phyloP scores from a whole-genome alignment of 2,888 invertebrate genomes.

The Falcaria lacertinaria region DNA sequence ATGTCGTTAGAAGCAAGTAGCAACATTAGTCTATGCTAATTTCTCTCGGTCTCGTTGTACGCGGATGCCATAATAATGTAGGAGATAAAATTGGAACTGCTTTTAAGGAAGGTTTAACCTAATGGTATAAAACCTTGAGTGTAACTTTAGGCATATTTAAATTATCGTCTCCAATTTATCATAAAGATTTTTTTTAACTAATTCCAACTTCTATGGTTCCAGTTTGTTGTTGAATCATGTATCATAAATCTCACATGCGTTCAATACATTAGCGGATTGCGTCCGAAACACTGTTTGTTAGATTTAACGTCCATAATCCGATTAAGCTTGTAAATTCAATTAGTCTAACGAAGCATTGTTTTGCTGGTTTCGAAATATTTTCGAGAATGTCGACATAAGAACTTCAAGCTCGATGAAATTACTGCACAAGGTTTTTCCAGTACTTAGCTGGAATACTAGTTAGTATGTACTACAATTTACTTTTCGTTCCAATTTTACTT shows the following conservation, averaged over 20 bases:
- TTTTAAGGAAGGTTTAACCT: too few species aligned
- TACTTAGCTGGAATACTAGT: too few species aligned
- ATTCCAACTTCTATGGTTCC: not conserved
- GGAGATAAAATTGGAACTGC: constrained; percentile 15
- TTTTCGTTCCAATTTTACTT: too few species aligned
- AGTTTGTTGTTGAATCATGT: constrained; percentile 7
- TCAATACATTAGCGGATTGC: constrained; percentile 17
- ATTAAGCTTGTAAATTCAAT: constrained; percentile 17
- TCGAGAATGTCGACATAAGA: too few species aligned
- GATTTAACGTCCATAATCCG: constrained; percentile 7
- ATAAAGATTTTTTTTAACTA: too few species aligned
- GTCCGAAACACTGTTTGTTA: constrained; percentile 6
- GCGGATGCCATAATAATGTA: constrained; percentile 38
- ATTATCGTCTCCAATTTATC: too few species aligned
- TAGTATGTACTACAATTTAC: too few species aligned
- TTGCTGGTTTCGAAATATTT: constrained; percentile 8
- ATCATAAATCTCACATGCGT: constrained; percentile 14
- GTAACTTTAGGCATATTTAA: not conserved
- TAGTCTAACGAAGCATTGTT: constrained; percentile 4
- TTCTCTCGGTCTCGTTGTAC: constrained; percentile 28
- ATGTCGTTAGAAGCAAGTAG: constrained; percentile 53
- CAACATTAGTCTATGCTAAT: constrained; percentile 61
- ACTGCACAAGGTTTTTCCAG: too few species aligned
- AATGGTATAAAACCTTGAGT: constrained; percentile 2
- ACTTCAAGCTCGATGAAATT: too few species aligned